Base-by-base conservation (phyloP, 2,797 vertebrate genomes). In the Artibeus lituratus region DNA sequence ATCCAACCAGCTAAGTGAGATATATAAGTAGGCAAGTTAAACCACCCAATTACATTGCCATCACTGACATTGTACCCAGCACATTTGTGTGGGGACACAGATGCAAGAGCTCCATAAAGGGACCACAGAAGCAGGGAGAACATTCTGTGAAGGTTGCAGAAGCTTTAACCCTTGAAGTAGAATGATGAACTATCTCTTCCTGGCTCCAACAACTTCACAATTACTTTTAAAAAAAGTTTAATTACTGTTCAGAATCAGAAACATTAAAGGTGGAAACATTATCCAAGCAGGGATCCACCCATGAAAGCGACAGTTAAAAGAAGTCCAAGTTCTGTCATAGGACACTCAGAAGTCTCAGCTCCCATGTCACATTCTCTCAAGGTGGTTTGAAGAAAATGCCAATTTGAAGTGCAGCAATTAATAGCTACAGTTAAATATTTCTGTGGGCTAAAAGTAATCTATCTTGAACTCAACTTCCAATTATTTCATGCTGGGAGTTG, bases 221-320 rank as follows among this genome's bases (percentile, higher is more conserved):
- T 90, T 49, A 80, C 26, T 26, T 53, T 74, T 72, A n/a, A n/a
- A n/a, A 42, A 42, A 62, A 72, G 15, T 81, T 83, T 84, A 89
- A 84, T 91, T 83, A 95, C 42, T 44, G 21, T 42, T 94, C 57
- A 95, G 74, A 84, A 35, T 92, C 73, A 94, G 69, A 92, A 96
- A 90, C 55, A 87, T 32, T 29, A 88, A 73, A 86, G 16, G 4
- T 22, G 10, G 78, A 95, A 94, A 70, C 78, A 55, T 3, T 86
- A 55, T 37, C 65, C 29, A 67, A 10, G 7, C 22, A 73, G 49
- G 2, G 53, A 84, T 59, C 49, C 24, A 73, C 10, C 21, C 29
- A 89, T 19, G 57, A 87, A 90, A 91, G 18, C 24, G 55, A 47
- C 15, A 49, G 21, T 84, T 55, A 49, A 84, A n/a, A 85, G 65